A percentile compares a stretch with the other conserved stretches of the same genome.
Conservation (phyloP, 2,888 invertebrate species). For the Agelastica alni region DNA sequence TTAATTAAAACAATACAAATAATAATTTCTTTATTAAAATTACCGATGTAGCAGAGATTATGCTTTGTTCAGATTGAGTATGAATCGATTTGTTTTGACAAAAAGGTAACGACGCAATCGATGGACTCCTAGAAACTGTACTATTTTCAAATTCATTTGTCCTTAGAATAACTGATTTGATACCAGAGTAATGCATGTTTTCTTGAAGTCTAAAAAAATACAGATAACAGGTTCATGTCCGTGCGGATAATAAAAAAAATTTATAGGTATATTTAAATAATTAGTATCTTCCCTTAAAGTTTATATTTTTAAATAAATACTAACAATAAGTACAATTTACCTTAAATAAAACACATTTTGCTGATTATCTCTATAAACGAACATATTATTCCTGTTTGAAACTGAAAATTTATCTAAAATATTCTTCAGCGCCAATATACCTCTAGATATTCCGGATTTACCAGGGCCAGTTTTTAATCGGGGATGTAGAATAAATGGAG, state of each 20-base stretch:
- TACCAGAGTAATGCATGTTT: conserved; percentile 48
- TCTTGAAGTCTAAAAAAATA: conserved; percentile 56
- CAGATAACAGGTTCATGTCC: too few relatives aligned
- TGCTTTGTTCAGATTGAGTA: conserved; percentile 50
- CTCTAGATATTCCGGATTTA: conserved; percentile 64
- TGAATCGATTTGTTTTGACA: conserved; percentile 50
- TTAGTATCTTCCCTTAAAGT: too few relatives aligned
- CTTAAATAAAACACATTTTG: conserved; percentile 65
- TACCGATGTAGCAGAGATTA: conserved; percentile 48
- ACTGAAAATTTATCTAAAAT: conserved; percentile 73
- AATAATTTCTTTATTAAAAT: conserved; percentile 12
- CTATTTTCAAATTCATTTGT: conserved; percentile 51
- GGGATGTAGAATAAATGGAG: conserved; percentile 70
- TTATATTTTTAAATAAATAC: too few relatives aligned
- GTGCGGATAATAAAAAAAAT: too few relatives aligned
- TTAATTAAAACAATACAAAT: conserved; percentile 6
- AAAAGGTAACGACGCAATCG: conserved; percentile 58
- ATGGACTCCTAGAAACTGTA: conserved; percentile 60
- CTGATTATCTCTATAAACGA: conserved; percentile 70
- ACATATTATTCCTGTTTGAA: conserved; percentile 75
- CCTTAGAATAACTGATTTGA: conserved; percentile 43
- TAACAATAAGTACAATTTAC: too few relatives aligned
- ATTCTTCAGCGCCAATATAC: conserved; percentile 67
- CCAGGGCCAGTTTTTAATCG: conserved; percentile 68
- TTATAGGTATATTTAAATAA: too few relatives aligned